Conservation (phyloP, 1,140 invertebrate genomes). For the Chrysomallon squamiferum region DNA sequence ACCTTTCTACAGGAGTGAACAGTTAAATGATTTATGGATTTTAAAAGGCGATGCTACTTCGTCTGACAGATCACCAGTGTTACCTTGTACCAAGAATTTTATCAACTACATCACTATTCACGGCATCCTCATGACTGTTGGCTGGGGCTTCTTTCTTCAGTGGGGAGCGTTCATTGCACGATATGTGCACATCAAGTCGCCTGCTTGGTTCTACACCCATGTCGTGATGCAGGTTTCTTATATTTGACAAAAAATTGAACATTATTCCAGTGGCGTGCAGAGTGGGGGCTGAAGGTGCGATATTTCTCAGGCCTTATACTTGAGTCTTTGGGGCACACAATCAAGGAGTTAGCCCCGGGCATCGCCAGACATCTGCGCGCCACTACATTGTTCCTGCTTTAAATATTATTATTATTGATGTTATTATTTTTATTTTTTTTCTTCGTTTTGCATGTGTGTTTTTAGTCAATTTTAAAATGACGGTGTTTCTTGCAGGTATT, state of each 20-base stretch:
- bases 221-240: slow-evolving; percentile 21
- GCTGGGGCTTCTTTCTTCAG: slow-evolving; percentile 29
- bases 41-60: slow-evolving; percentile 13
- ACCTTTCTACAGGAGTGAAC: slow-evolving; percentile 12
- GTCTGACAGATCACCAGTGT: slow-evolving; percentile 10
- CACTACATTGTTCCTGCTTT: too few relatives aligned
- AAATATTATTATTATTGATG: too few relatives aligned
- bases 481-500: slow-evolving; percentile 19
- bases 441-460: too few relatives aligned
- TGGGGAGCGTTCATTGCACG: slow-evolving; percentile 34
- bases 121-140: slow-evolving; percentile 26
- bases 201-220: slow-evolving; percentile 26
- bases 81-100: slow-evolving; percentile 12
- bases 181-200: slow-evolving; percentile 20
- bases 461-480: too few relatives aligned
- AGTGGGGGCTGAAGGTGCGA: too few relatives aligned
- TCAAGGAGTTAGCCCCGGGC: too few relatives aligned
- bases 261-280: too few relatives aligned
- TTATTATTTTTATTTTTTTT: too few relatives aligned
- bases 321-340: too few relatives aligned
- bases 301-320: too few relatives aligned
- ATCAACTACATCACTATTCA: slow-evolving; percentile 25
- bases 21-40: slow-evolving; percentile 25
- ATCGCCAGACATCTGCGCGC: too few relatives aligned
- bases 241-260: too few relatives aligned